These are phyloP conservation scores for Onychorhynchus coronatus DNA, from an alignment of 2,113 vertebrate species.

Conservation along the genomic window DNA sequence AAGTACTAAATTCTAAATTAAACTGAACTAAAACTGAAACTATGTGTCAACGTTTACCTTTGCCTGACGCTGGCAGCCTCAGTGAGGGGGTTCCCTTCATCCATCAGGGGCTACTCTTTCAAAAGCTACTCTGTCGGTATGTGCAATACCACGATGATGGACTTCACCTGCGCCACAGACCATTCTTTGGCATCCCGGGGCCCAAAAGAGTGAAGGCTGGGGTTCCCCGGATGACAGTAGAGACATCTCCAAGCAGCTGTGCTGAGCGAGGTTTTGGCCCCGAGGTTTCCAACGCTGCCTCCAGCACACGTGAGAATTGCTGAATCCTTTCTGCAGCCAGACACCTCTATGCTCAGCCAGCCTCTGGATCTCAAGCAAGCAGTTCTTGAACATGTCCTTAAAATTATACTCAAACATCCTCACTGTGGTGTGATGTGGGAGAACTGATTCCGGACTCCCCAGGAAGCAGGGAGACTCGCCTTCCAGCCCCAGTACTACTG, in stretches of 20 bases:
- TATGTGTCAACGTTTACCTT: neutral
- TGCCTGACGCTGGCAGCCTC: neutral
- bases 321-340: neutral
- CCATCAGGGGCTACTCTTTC: neutral
- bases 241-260: neutral
- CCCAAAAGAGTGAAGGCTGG: neutral
- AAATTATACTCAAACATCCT: neutral
- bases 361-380: neutral
- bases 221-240: neutral
- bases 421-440: rapidly evolving
- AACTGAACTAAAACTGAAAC: neutral
- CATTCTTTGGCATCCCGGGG: neutral
- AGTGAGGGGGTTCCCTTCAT: neutral
- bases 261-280: neutral
- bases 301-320: neutral
- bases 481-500: neutral
- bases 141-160: rapidly evolving
- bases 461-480: neutral
- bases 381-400: neutral
- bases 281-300: neutral
- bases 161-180: neutral
- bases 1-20: neutral
- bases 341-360: neutral
- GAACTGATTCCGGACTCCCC: neutral
- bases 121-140: rapidly evolving